Base-by-base conservation (phyloP, 2,888 invertebrate genomes). In the Ornithoptera alexandrae region DNA sequence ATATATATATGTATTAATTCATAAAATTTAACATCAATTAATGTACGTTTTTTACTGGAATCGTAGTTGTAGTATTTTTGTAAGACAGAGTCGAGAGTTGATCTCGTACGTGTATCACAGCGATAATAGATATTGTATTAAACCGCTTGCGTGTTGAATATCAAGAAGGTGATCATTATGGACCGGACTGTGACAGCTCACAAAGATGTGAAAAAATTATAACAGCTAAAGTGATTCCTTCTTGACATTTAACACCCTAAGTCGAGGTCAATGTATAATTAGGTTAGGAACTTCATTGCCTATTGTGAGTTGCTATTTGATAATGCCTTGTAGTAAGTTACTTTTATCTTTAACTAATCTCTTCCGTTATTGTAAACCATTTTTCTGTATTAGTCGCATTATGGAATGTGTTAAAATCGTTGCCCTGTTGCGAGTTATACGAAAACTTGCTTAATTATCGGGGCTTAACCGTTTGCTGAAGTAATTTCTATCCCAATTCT, bases 51-150 rank as follows among this genome's bases (percentile, higher is more conserved):
- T 92, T 89, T 92, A 91, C 87, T 88, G 90, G 82, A 86, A 88
- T 79, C 79, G 86, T 91, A 91, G 90, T 77, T 85, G 84, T 92
- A 92, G 91, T 90, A 87, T 91, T 90, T 91, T 91, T 90, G 79
- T 91, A 90, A 91, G 87, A 84, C 74, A 78, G 84, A 22, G 72
- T 70, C 84, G 89, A 84, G 88, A 79, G 77, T 73, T 74, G 79
- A 77, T 77, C 88, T 89, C 88, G 83, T 84, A 86, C 89, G 92
- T 93, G 93, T 93, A 93, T 92, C 87, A 89, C 85, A 92, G 93
- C 93, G 92, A 93, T 93, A 93, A 92, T 91, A 90, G 87, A 72
- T 89, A 87, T 84, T 84, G 76, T 83, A 76, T 85, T 84, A 81
- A 86, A 78, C 85, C 84, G 76, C 74, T 80, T 80, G 84, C 79